phyloP scores from a whole-genome alignment of 1,140 invertebrate genomes.

The Zophobas morio region DNA sequence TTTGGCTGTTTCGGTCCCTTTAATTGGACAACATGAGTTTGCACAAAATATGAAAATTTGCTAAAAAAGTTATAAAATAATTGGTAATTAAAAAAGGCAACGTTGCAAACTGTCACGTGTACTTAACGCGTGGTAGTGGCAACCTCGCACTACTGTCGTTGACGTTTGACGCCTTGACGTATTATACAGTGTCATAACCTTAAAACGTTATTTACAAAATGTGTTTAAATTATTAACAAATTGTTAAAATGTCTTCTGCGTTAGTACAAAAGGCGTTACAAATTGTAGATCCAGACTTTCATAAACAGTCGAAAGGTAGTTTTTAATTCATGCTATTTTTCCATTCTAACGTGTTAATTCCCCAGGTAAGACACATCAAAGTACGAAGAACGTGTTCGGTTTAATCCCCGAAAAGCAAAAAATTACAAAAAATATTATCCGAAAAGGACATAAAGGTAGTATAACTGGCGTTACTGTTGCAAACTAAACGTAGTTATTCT shows the following conservation, averaged over 20 bases:
- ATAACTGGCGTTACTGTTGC: neutral
- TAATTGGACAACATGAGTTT: constrained; percentile 9
- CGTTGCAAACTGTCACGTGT: constrained; percentile 14
- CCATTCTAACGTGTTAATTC: constrained; percentile 15
- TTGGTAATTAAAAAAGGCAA: constrained; percentile 16
- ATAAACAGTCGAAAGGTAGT: constrained; percentile 48
- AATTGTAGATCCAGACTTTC: constrained; percentile 69
- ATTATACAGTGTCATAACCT: too few relatives aligned
- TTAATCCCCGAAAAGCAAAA: constrained; percentile 57
- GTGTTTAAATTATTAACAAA: too few relatives aligned
- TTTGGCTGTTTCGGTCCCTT: neutral
- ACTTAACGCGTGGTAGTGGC: neutral
- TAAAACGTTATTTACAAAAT: too few relatives aligned
- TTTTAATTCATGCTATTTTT: constrained; percentile 18
- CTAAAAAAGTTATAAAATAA: constrained; percentile 29
- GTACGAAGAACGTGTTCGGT: constrained; percentile 57
- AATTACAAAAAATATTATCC: constrained; percentile 58
- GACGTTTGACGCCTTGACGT: too few relatives aligned
- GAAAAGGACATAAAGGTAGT: constrained; percentile 59
- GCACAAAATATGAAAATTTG: constrained; percentile 7
- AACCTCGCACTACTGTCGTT: neutral
- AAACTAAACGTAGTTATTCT: constrained; percentile 45
- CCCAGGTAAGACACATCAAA: constrained; percentile 54
- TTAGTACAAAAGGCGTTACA: constrained; percentile 69
- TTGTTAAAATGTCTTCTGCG: constrained; percentile 68